These are phyloP conservation scores for Microtus pennsylvanicus DNA, from an alignment of 2,113 vertebrate species.

Conservation along the genomic window DNA sequence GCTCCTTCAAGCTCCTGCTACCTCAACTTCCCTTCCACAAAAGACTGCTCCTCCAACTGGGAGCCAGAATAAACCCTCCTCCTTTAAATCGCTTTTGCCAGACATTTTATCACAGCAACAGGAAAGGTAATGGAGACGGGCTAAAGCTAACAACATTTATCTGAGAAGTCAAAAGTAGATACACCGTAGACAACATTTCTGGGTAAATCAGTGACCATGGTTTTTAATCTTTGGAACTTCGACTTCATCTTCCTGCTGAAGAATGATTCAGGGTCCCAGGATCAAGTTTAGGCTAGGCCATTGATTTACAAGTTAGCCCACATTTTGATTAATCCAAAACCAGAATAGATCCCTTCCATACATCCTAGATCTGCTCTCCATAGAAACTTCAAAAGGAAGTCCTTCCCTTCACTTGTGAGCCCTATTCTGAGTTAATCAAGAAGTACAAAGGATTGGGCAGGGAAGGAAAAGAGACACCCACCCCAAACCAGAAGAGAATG, in stretches of 20 bases:
- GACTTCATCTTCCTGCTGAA: neutral
- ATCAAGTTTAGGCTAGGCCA: neutral
- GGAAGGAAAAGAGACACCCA: neutral
- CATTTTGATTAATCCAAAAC: neutral
- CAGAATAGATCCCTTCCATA: neutral
- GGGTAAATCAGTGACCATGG: neutral
- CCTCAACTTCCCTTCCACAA: neutral
- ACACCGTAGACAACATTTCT: neutral
- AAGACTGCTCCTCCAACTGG: neutral
- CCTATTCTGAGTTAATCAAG: neutral
- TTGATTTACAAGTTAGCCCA: neutral
- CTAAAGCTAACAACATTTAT: slow-evolving; percentile 3
- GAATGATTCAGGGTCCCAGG: neutral
- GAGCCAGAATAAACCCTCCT: neutral
- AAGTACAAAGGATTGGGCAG: neutral
- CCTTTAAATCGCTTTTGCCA: neutral
- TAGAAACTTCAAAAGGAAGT: slow-evolving; percentile 8
- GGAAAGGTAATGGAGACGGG: neutral
- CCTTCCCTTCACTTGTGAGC: slow-evolving; percentile 26
- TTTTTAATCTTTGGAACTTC: neutral
- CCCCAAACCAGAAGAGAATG: neutral
- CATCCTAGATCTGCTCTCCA: slow-evolving; percentile 26
- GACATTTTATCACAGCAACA: neutral
- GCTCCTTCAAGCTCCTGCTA: neutral
- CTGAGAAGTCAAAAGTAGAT: neutral